phyloP scores from a whole-genome alignment of 2,888 invertebrate genomes.

The Macroteleia sp. region DNA sequence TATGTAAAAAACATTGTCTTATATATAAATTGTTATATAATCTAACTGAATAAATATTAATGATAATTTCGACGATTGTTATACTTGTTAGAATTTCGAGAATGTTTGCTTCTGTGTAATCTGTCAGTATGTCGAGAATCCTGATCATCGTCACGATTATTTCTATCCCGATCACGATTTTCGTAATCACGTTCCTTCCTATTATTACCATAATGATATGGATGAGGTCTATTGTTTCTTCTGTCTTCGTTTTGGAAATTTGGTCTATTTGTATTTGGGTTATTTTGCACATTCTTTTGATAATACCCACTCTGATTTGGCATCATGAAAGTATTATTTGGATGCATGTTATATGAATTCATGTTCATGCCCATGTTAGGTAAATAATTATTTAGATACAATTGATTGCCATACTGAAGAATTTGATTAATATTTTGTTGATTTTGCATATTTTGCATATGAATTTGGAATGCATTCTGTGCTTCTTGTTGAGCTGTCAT shows the following conservation, averaged over 20 bases:
- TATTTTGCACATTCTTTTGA: constrained; percentile 19
- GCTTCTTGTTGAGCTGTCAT: constrained; percentile 46
- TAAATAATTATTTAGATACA: constrained; percentile 68
- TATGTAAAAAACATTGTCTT: no score
- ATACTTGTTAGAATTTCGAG: constrained; percentile 59
- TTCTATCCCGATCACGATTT: constrained; percentile 28
- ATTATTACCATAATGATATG: constrained; percentile 68
- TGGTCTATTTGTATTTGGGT: constrained; percentile 1
- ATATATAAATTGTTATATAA: no score
- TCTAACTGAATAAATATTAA: constrained; percentile 13
- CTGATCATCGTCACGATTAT: constrained; percentile 24
- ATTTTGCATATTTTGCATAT: constrained; percentile 53
- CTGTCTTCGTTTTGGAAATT: constrained; percentile 65
- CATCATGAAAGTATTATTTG: constrained; percentile 57
- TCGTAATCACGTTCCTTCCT: constrained; percentile 59
- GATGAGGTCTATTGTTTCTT: constrained; percentile 67
- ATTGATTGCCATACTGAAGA: constrained; percentile 72
- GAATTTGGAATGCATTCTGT: constrained; percentile 63
- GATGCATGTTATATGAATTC: constrained; percentile 58
- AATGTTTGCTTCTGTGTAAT: constrained; percentile 62
- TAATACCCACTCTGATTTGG: constrained; percentile 65
- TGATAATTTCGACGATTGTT: constrained; percentile 67
- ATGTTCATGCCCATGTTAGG: constrained; percentile 54
- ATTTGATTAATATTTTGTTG: constrained; percentile 62
- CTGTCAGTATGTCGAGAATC: constrained; percentile 21